Conservation (phyloP, 2,113 vertebrate genomes). For the Thamnophis sirtalis region DNA sequence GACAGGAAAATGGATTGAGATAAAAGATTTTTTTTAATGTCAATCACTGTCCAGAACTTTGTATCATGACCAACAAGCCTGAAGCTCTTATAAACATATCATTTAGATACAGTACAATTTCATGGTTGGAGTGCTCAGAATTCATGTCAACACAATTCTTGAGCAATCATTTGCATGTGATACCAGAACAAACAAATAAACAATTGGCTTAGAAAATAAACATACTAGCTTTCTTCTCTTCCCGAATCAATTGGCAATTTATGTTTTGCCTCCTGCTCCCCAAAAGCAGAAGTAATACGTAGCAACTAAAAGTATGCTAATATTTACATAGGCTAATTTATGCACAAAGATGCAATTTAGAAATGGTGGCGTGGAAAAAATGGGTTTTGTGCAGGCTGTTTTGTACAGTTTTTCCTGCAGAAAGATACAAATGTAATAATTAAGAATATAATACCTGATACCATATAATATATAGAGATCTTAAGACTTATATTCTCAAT, state of each 20-base stretch:
- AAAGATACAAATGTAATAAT: background rate
- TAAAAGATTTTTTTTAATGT: background rate
- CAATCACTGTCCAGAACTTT: background rate
- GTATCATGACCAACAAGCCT: background rate
- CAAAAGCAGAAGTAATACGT: background rate
- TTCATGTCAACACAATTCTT: background rate
- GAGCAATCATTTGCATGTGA: background rate
- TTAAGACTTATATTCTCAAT: background rate
- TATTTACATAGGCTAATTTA: background rate
- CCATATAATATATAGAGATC: background rate
- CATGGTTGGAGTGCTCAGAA: background rate
- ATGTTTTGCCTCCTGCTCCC: background rate
- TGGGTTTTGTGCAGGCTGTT: background rate
- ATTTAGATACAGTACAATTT: background rate
- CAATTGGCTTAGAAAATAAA: background rate
- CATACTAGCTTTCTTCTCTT: background rate
- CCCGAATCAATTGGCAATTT: background rate
- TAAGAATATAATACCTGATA: background rate
- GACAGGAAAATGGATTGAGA: background rate
- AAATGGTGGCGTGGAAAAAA: background rate
- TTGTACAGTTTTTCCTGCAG: background rate
- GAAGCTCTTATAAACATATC: background rate
- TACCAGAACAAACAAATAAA: background rate
- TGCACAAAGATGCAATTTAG: background rate
- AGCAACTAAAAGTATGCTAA: background rate